Evolutionary conservation across 2,113 vertebrate genomes (phyloP), one percentile per base, ranked within the genome.

Genomic region (Falco punctatus): DNA sequence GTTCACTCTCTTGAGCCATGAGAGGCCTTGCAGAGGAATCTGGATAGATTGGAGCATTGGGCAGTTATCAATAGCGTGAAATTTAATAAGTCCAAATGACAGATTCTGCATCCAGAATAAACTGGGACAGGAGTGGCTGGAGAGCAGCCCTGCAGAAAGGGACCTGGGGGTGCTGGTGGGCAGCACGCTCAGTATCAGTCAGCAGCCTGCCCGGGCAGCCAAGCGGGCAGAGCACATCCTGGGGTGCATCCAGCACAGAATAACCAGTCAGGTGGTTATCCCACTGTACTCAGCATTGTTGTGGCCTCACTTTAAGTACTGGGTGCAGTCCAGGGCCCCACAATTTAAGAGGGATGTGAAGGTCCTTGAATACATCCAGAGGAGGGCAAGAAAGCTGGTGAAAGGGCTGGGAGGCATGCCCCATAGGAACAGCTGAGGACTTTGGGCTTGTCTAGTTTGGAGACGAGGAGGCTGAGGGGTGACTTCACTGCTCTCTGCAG

Each of bases 81-180:
- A 64, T 51, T 26, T 49, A 81, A n/a, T 16, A 61, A 70, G 22
- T 32, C 44, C 14, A 20, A n/a, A 6, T 69, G 21, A 2, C 1
- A 4, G 10, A 59, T 73, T 77, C 59, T 73, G 38, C 15, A 12
- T 9, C 23, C 35, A 82, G 8, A 33, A 7, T 6, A 15, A 74
- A 48, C 0, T 51, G 11, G 26, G 42, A 81, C 20, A 69, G 2
- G 1, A 64, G 20, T 6, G 13, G 5, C 18, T 64, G 16, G 9
- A 64, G 15, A 84, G 40, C 13, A 48, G 24, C 51, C 28, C 11
- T 33, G 15, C 11, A 67, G 40, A 40, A 66, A 62, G 42, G 28
- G 5, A 10, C 42, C 42, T 57, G 33, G 33, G 16, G 5, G 0
- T 57, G 18, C 32, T 70, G 48, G 42, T 12, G 1, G 0, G 6